These are phyloP conservation scores for Theristicus caerulescens DNA, from an alignment of 2,113 vertebrate genomes.

Conservation along the genomic window DNA sequence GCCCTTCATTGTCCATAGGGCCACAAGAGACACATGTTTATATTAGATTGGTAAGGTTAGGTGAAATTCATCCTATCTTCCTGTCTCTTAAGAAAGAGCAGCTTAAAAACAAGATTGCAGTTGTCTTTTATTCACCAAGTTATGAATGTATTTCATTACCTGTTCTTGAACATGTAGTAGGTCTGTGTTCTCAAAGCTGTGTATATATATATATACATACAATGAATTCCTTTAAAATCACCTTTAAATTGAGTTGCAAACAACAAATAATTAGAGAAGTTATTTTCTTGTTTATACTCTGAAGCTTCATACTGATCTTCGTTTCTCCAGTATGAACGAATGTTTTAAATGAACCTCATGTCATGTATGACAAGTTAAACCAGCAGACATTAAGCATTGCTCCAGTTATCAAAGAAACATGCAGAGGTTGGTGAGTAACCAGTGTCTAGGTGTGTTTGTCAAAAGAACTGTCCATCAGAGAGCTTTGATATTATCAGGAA, in stretches of 20 bases:
- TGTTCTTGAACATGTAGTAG: neutral
- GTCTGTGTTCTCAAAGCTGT: neutral
- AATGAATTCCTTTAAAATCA: neutral
- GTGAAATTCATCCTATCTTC: neutral
- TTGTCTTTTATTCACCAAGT: neutral
- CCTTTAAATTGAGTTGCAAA: neutral
- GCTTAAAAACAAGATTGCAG: neutral
- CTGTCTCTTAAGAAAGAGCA: neutral
- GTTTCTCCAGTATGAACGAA: neutral
- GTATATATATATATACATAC: no score
- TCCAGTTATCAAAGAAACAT: neutral
- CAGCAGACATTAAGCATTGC: neutral
- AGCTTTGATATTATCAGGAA: neutral
- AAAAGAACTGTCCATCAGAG: neutral
- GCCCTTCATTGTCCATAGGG: neutral
- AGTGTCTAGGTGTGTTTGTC: neutral
- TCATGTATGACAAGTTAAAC: neutral
- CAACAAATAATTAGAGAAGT: neutral
- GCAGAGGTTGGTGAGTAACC: neutral
- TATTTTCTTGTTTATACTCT: neutral
- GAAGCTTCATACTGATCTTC: neutral
- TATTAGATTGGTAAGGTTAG: neutral
- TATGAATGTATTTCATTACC: neutral
- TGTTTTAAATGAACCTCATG: neutral
- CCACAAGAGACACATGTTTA: neutral